Evolutionary conservation across 2,113 vertebrate species (phyloP), one percentile per base, ranked within the genome.

Genomic region (Archocentrus centrarchus): DNA sequence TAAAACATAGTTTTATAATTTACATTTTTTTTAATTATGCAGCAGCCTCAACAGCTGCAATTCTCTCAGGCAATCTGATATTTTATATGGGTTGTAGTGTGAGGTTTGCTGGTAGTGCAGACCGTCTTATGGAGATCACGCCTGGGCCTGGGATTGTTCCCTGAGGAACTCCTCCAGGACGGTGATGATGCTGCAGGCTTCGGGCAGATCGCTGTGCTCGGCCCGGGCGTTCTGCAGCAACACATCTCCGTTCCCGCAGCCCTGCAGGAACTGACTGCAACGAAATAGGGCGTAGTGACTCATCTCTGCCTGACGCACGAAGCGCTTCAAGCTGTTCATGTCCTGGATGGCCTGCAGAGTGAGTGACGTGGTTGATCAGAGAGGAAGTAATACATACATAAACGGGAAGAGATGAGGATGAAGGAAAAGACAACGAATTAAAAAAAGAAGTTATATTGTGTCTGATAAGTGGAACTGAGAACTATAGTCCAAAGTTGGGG

Each of bases 271-370:
- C 90, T 96, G 93, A 86, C 95, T 97, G 93, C 98, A 99, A 91
- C 97, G 98, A 93, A 98, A 99, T 88, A 99, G 87, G 57, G 98
- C 97, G 0, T 99, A 99, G 93, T 99, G 98, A 93, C 97, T 99
- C 96, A 96, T 98, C 93, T 99, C 98, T 0, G 98, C 98, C 96
- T 99, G 98, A 0, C 97, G 97, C 93, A 99, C 97, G 63, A 97
- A 98, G 50, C 98, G 96, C 96, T 99, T 99, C 93, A 99, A 95
- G 93, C 97, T 98, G 96, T 99, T 99, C 95, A 98, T 98, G 91
- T 99, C 98, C 93, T 99, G 98, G 80, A 99, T 99, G 66, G 98
- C 98, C 98, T 99, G 95, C 14, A 64, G 76, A 81, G 37, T 3
- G 4, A 10, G 11, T 79, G 35, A 1, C n/a, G 18, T 64, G 61